A percentile compares a stretch with the other conserved stretches of the same genome.
These are phyloP conservation scores for Dolomedes plantarius DNA, from an alignment of 2,888 invertebrate genomes.

Conservation along the genomic window DNA sequence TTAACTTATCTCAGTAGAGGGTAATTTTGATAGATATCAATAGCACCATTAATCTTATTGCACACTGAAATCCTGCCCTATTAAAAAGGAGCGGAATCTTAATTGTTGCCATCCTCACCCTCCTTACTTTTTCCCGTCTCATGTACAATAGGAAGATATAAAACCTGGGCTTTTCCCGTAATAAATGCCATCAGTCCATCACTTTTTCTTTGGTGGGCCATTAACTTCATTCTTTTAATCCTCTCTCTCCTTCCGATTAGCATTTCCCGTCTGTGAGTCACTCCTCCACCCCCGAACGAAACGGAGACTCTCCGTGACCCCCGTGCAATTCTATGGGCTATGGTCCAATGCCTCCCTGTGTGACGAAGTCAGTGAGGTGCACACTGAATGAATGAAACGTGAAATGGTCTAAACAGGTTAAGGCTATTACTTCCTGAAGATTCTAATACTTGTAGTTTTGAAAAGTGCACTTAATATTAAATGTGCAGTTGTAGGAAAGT, in stretches of 20 bases:
- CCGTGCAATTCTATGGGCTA: conserved; percentile 18
- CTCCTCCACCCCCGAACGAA: neutral
- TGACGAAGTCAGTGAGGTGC: neutral
- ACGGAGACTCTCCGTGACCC: neutral
- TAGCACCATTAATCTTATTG: no score
- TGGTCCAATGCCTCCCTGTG: conserved; percentile 23
- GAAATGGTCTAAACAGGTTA: neutral
- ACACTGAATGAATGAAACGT: neutral
- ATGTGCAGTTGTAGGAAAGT: no score
- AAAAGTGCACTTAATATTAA: no score
- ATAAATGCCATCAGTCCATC: conserved; percentile 32
- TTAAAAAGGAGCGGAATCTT: no score
- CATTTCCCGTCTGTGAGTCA: conserved; percentile 65
- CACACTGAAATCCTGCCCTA: no score
- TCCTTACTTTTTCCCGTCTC: no score
- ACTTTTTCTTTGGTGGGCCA: conserved; percentile 57
- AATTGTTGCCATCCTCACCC: no score
- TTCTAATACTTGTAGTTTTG: no score
- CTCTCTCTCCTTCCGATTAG: conserved; percentile 52
- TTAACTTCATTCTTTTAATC: conserved; percentile 58
- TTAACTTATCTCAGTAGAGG: no score
- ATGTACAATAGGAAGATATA: neutral
- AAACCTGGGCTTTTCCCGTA: conserved; percentile 9
- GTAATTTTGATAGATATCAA: no score
- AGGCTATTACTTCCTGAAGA: no score